phyloP scores from a whole-genome alignment of 2,888 invertebrate genomes.

The Netelia fuscicornis region DNA sequence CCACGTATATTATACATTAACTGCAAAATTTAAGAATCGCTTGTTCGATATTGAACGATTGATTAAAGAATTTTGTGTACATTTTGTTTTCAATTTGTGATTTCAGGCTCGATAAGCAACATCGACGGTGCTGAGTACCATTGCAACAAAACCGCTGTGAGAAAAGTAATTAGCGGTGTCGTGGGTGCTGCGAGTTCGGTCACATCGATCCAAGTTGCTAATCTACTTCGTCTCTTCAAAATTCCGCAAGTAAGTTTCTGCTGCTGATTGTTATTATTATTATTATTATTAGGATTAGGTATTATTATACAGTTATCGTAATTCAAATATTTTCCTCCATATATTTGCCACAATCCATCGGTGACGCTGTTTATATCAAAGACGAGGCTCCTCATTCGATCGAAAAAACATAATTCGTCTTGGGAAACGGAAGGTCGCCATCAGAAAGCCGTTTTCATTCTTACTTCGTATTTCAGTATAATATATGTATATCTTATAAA shows the following conservation, averaged over 20 bases:
- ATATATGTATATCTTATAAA: conserved; percentile 32
- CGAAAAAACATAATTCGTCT: conserved; percentile 12
- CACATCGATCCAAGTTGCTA: conserved; percentile 98
- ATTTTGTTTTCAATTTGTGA: conserved; percentile 15
- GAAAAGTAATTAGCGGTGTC: conserved; percentile 95
- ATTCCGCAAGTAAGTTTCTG: conserved; percentile 89
- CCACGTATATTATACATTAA: background rate
- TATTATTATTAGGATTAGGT: no score
- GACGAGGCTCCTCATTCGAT: background rate
- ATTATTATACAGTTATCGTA: background rate
- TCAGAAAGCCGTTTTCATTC: conserved; percentile 64
- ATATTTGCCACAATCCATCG: no score
- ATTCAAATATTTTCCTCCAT: background rate
- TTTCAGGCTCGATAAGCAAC: conserved; percentile 96
- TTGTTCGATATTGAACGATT: background rate
- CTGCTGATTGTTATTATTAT: no score
- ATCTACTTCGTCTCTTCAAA: conserved; percentile 94
- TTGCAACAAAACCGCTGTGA: conserved; percentile 93
- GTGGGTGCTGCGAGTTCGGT: conserved; percentile 96
- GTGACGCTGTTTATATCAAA: no score
- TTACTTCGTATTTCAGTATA: conserved; percentile 33
- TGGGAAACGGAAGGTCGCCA: conserved; percentile 38
- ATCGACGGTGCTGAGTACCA: conserved; percentile 95
- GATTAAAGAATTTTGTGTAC: background rate
- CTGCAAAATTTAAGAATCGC: background rate